These are phyloP conservation scores for Crotalus viridis DNA, from an alignment of 2,113 vertebrate species.

Conservation along the genomic window DNA sequence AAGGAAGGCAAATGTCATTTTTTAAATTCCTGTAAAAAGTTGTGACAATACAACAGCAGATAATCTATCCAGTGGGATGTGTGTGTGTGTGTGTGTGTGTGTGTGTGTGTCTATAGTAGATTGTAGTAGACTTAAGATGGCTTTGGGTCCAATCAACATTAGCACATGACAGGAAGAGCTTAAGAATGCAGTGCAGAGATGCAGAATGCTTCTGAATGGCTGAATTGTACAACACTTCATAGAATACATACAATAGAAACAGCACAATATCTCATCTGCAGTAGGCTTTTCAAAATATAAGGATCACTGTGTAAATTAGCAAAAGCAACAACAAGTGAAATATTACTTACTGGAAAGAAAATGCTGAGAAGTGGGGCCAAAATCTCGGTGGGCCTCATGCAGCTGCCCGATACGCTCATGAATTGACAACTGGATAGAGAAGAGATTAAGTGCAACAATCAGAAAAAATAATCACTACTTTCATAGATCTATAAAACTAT, in stretches of 20 bases:
- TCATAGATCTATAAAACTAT: conserved; percentile 28
- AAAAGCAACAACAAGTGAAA: conserved; percentile 32
- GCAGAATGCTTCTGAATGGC: not conserved
- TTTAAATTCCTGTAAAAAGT: not conserved
- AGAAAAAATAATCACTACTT: conserved; percentile 28
- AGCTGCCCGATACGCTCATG: conserved; percentile 90
- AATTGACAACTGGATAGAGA: conserved; percentile 80
- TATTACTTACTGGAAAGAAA: conserved; percentile 86
- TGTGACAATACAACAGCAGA: not conserved
- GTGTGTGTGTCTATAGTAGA: not conserved
- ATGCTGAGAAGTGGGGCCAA: conserved; percentile 83
- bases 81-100: not conserved
- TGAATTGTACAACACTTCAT: not conserved
- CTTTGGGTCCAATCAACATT: not conserved
- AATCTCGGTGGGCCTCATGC: conserved; percentile 90
- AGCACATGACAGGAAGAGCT: not conserved
- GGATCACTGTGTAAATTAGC: conserved; percentile 26
- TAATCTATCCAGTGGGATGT: not conserved
- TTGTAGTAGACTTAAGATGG: not conserved
- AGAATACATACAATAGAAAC: not conserved
- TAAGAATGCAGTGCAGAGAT: not conserved
- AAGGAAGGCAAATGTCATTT: not conserved
- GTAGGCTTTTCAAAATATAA: conserved; percentile 9
- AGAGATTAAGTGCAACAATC: conserved; percentile 28
- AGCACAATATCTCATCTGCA: not conserved